Conservation (phyloP, 1,140 invertebrate species). For the Ericerus pela region DNA sequence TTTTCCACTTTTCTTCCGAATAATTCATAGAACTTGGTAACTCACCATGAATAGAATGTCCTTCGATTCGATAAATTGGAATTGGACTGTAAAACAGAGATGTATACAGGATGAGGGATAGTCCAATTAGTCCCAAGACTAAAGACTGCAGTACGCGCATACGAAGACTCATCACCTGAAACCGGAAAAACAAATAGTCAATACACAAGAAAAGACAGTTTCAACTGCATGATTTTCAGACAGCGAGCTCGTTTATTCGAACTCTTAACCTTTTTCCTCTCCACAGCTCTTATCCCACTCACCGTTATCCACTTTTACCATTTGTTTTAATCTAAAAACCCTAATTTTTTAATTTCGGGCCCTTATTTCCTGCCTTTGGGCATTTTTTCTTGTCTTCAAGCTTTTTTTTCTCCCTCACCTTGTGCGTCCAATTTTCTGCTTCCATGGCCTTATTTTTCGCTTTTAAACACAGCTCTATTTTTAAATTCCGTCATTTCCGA, state of each 20-base stretch:
- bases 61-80: slow-evolving; percentile 20
- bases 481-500: no score
- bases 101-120: slow-evolving; percentile 21
- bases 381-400: no score
- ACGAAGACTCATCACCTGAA: slow-evolving; percentile 23
- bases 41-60: slow-evolving; percentile 5
- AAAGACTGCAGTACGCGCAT: slow-evolving; percentile 21
- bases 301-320: background rate
- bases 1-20: no score
- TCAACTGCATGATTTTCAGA: no score
- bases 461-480: no score
- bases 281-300: background rate
- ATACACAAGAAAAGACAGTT: no score
- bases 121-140: slow-evolving; percentile 20
- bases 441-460: no score
- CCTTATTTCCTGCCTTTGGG: no score
- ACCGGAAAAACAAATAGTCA: slow-evolving; percentile 1
- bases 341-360: no score
- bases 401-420: no score
- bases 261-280: background rate
- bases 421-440: no score
- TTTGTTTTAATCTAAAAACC: background rate
- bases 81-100: slow-evolving; percentile 21
- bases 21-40: no score
- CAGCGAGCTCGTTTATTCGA: background rate